These are phyloP conservation scores for Daboia siamensis DNA, from an alignment of 2,113 vertebrate genomes.

Conservation along the genomic window DNA sequence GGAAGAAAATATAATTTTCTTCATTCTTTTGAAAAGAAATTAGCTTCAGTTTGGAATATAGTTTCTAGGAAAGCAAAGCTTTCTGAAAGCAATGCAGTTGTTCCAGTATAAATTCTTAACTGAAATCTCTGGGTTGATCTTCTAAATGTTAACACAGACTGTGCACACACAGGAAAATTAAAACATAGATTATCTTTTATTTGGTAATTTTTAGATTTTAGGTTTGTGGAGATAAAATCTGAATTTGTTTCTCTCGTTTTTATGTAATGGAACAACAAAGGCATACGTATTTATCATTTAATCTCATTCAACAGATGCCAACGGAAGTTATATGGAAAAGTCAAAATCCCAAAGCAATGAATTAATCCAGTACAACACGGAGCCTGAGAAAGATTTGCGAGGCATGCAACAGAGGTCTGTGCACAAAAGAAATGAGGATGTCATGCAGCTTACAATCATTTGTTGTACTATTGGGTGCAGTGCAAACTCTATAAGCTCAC, in stretches of 20 bases:
- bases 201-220: background rate
- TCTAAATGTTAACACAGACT: fast-evolving
- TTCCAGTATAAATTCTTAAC: background rate
- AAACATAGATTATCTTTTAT: background rate
- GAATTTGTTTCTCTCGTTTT: background rate
- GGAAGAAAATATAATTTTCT: fast-evolving
- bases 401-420: fast-evolving
- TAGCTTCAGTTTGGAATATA: background rate
- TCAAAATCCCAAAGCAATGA: background rate
- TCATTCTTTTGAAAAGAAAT: background rate
- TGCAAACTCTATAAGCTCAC: conserved; percentile 52
- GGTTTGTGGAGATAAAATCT: background rate
- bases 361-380: fast-evolving
- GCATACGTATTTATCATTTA: background rate
- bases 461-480: conserved; percentile 69
- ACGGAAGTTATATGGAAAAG: fast-evolving
- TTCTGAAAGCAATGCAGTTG: background rate
- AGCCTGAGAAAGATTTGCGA: background rate
- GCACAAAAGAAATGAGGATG: conserved; percentile 3
- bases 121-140: background rate
- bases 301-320: background rate
- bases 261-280: background rate
- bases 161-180: background rate
- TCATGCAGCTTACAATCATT: conserved; percentile 34
- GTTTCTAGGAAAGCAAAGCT: background rate